Base-by-base conservation (phyloP, 2,888 invertebrate species). In the Plebejus anna region DNA sequence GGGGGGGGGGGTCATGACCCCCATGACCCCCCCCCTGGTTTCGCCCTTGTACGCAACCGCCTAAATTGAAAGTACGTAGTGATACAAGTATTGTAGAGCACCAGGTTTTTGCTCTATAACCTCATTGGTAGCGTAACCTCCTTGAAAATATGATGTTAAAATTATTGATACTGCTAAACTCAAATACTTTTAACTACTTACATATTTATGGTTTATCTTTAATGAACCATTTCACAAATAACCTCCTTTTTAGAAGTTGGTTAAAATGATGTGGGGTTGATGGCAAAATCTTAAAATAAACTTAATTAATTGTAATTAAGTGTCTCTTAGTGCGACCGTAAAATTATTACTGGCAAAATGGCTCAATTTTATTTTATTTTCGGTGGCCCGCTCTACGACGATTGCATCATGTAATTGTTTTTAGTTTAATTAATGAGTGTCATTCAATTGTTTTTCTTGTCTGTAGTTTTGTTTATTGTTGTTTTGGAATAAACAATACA, bases 381-480 rank as follows among this genome's bases (percentile, higher is more conserved):
- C 3, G 36, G 32, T 5, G 1, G 28, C 22, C 61, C 9, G 47
- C 47, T 7, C 11, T 61, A 61, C 66, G 13, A 28, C 66, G 32
- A 66, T 66, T 66, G 16, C 66, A 66, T 66, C 66, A 66, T 66
- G 13, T 36, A 66, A 66, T 66, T 66, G 32, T 66, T 66, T 61
- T 66, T 32, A 11, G 32, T 66, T 66, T 9, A 36, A 28, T 61
- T 61, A 28, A 28, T 61, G 0, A 36, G 0, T 66, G 66, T 66
- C 28, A 13, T 66, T 66, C 16, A 36, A 36, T 66, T 66, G 32
- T 66, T 66, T 66, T 66, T 66, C 66, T 66, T 32, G 16, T 36
- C 13, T 66, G 66, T 36, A 28, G 61, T 22, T 61, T 61, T 28
- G 28, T 61, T 28, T 61, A 61, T 36, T 66, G 32, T 66, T 66